Conservation (phyloP, 2,888 invertebrate genomes). For the Lycophotia porphyrea region DNA sequence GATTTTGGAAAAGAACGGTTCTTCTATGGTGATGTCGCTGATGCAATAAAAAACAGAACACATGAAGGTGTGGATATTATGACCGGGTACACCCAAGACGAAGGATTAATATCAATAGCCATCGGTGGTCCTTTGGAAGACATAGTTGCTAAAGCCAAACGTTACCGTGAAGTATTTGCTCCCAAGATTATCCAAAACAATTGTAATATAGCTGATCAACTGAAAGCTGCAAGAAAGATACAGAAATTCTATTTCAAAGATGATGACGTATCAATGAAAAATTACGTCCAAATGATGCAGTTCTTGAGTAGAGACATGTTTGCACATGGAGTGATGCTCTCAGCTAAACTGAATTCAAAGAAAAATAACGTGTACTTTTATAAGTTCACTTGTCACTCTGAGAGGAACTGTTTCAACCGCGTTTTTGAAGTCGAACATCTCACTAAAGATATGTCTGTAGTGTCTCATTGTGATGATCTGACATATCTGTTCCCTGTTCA, state of each 20-base stretch:
- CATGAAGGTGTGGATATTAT: constrained; percentile 91
- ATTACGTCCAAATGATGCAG: constrained; percentile 66
- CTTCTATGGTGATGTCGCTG: constrained; percentile 73
- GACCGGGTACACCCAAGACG: constrained; percentile 92
- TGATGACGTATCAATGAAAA: constrained; percentile 63
- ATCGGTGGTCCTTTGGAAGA: constrained; percentile 55
- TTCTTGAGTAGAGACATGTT: constrained; percentile 71
- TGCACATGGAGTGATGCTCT: constrained; percentile 66
- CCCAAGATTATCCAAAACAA: constrained; percentile 71
- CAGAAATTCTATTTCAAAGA: constrained; percentile 74
- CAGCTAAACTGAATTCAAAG: constrained; percentile 68
- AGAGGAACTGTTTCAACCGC: constrained; percentile 72
- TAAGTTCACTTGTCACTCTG: constrained; percentile 76
- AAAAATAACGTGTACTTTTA: constrained; percentile 75
- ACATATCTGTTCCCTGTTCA: constrained; percentile 74
- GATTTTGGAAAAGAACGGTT: constrained; percentile 77
- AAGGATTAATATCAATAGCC: constrained; percentile 86
- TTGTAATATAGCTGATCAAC: constrained; percentile 69
- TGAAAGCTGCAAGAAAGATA: constrained; percentile 73
- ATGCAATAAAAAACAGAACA: constrained; percentile 84
- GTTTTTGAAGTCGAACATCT: constrained; percentile 61
- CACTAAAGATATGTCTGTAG: constrained; percentile 60
- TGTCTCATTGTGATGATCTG: constrained; percentile 77
- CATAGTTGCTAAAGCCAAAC: constrained; percentile 68
- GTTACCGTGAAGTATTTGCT: constrained; percentile 73